Base-by-base conservation (phyloP, 2,888 invertebrate species). In the Crocallis elinguaria region DNA sequence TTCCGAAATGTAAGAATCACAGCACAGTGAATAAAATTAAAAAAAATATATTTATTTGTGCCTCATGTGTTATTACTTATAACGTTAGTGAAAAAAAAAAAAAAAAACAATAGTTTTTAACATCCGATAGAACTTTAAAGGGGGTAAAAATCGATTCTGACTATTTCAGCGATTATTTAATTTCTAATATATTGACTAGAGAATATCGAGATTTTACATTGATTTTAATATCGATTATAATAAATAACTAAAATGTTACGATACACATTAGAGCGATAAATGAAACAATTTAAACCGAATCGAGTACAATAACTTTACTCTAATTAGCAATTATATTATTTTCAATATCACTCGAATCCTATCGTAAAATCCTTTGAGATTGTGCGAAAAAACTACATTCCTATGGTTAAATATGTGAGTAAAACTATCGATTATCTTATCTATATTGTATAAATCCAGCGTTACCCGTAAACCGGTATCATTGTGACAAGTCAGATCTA, bases 391-490 rank as follows among this genome's bases (percentile, higher is more conserved):
- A 21, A 19, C 14, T 6, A 21, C 12, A 45, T 3, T 12, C 5
- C 29, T 37, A 36, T 13, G 7, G 13, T 19, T 11, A 35, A 17
- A 35, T 25, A 17, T 9, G 6, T 32, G 8, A 27, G 12, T 33
- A 17, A 33, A 46, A 41, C 29, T 41, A 41, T 30, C 17, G n/a
- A n/a, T n/a, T n/a, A 19, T 30, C 21, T 29, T 39, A 6, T 27
- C 13, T 7, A 39, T 14, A 8, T 9, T 36, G 1, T 19, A 25
- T 12, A 12, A 25, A 35, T 32, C 35, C 6, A 11, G 17, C 49
- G 36, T 49, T 43, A 49, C 49, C 49, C 42, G 37, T 12, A 43
- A 43, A 29, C 41, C 36, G 3, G 23, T 9, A 13, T 8, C 23
- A 17, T 25, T 50, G 23, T 36, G 16, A 11, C 30, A 21, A 36